Evolutionary conservation across 2,888 invertebrate genomes (phyloP).

Genomic region (Petrolisthes cinctipes): DNA sequence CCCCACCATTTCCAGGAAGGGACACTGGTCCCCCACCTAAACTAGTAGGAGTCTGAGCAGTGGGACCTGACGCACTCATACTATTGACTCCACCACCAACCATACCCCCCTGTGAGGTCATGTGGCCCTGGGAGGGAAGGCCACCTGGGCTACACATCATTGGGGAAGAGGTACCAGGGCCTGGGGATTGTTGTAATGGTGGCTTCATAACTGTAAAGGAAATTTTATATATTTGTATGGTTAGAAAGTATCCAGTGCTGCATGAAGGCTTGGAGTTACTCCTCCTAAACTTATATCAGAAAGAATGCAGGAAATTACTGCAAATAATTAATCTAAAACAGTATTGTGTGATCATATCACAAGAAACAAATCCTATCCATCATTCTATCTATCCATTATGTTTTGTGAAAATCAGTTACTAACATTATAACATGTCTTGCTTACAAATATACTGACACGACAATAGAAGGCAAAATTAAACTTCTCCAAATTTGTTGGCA

Average conservation of each 20-base stretch:
- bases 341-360: too few relatives aligned
- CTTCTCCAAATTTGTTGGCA: neutral
- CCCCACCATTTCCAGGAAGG: conserved; percentile 4
- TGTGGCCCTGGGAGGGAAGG: conserved; percentile 33
- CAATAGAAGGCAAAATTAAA: neutral
- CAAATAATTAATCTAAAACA: too few relatives aligned
- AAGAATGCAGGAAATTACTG: too few relatives aligned
- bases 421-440: too few relatives aligned
- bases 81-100: conserved; percentile 32
- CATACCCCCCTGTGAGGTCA: conserved; percentile 39
- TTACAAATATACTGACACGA: neutral
- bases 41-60: conserved; percentile 22
- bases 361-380: too few relatives aligned
- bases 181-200: neutral
- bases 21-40: conserved; percentile 28
- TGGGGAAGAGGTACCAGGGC: conserved; percentile 23
- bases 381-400: too few relatives aligned
- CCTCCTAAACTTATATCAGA: too few relatives aligned
- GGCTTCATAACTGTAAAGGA: neutral
- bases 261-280: too few relatives aligned
- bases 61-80: conserved; percentile 17
- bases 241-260: too few relatives aligned
- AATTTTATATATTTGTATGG: too few relatives aligned
- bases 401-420: too few relatives aligned
- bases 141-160: conserved; percentile 41